phyloP scores from a whole-genome alignment of 2,113 vertebrate genomes.

The Siniperca chuatsi region DNA sequence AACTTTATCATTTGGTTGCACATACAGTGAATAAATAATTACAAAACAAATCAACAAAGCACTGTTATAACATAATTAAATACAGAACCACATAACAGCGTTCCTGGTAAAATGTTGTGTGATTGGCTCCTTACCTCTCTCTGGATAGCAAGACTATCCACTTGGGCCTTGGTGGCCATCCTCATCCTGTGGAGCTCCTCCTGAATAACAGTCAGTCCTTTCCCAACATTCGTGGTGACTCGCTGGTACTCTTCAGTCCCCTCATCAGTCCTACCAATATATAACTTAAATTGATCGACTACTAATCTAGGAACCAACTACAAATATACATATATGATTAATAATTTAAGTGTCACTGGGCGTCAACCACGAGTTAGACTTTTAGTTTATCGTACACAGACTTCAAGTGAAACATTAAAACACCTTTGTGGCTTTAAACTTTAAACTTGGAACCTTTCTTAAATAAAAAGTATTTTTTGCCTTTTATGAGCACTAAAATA shows the following conservation, averaged over 20 bases:
- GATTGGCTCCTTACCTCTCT: slow-evolving; percentile 73
- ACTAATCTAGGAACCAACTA: neutral
- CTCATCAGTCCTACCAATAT: slow-evolving; percentile 69
- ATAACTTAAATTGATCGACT: neutral
- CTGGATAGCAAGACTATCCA: slow-evolving; percentile 80
- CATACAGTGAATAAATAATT: too few species aligned
- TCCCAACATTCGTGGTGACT: slow-evolving; percentile 77
- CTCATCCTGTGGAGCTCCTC: slow-evolving; percentile 84
- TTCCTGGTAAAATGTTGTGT: neutral
- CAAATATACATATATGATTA: neutral
- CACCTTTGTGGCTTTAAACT: neutral
- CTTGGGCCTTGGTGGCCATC: slow-evolving; percentile 79
- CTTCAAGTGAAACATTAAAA: neutral
- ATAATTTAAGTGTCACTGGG: neutral
- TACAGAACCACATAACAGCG: too few species aligned
- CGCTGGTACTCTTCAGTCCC: slow-evolving; percentile 84
- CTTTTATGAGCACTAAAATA: neutral
- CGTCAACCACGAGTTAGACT: neutral
- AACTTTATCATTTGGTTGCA: too few species aligned
- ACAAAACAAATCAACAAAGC: too few species aligned
- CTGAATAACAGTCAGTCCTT: slow-evolving; percentile 81
- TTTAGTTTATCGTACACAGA: neutral
- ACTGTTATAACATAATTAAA: too few species aligned
- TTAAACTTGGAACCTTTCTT: neutral
- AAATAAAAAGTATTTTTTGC: too few species aligned